Percentiles rank a stretch among this genome's conserved stretches.
Evolutionary conservation across 2,888 invertebrate species (phyloP).

Genomic region (Halocaridina rubra): DNA sequence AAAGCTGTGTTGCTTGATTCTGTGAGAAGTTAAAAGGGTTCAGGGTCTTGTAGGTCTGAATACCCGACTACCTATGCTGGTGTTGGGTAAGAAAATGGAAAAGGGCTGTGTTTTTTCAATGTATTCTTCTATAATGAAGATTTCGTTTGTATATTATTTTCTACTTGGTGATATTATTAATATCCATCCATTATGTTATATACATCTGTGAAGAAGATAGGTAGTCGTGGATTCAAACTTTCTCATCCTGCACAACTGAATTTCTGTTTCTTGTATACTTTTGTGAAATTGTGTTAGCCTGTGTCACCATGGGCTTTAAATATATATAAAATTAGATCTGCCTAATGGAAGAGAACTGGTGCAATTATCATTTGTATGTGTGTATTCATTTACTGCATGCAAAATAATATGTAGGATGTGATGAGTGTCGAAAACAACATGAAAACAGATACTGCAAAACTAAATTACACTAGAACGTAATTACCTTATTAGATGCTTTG

Average conservation of each 20-base stretch:
- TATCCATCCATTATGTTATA: constrained; percentile 16
- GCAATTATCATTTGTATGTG: constrained; percentile 30
- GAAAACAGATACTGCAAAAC: too few species aligned
- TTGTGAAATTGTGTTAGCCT: constrained; percentile 57
- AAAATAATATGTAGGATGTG: too few species aligned
- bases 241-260: constrained; percentile 31
- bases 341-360: constrained; percentile 45
- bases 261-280: constrained; percentile 57
- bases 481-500: too few species aligned
- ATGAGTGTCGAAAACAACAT: too few species aligned
- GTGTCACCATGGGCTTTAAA: constrained; percentile 54
- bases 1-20: constrained; percentile 54
- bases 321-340: constrained; percentile 38
- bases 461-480: too few species aligned
- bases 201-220: neutral
- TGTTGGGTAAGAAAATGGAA: neutral
- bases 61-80: neutral
- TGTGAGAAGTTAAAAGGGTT: constrained; percentile 40
- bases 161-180: constrained; percentile 23
- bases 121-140: neutral
- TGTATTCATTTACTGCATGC: too few species aligned
- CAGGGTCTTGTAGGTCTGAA: neutral
- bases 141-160: neutral
- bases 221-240: constrained; percentile 3
- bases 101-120: neutral